Conservation (phyloP, 2,888 invertebrate species). For the Esperia sulphurella region DNA sequence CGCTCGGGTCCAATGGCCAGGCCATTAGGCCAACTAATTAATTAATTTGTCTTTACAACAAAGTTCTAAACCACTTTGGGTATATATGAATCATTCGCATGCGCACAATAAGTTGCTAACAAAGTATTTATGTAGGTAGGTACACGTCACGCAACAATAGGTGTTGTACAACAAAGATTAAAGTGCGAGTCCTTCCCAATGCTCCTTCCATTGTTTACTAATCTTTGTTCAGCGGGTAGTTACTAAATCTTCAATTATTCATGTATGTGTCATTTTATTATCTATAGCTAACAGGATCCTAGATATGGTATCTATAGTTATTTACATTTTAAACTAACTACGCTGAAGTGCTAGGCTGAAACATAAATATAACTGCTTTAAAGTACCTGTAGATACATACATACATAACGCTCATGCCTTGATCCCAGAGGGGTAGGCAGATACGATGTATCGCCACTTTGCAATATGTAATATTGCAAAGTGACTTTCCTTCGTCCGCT, state of each 20-base stretch:
- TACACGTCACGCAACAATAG: constrained; percentile 21
- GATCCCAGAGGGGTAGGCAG: too few species aligned
- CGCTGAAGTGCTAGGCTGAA: background rate
- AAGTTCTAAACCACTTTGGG: constrained; percentile 16
- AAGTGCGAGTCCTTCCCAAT: constrained; percentile 23
- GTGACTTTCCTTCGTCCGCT: too few species aligned
- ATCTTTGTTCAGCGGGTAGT: constrained; percentile 23
- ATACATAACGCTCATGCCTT: too few species aligned
- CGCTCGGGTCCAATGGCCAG: too few species aligned
- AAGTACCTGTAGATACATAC: too few species aligned
- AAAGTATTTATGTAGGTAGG: constrained; percentile 29
- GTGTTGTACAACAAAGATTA: constrained; percentile 33
- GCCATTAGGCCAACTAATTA: too few species aligned
- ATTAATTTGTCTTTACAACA: background rate
- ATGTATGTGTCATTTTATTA: background rate
- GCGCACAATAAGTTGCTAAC: constrained; percentile 15
- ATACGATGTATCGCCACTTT: too few species aligned
- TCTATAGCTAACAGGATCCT: constrained; percentile 27
- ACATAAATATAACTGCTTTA: background rate
- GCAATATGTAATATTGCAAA: too few species aligned
- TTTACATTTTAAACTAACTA: background rate
- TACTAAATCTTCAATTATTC: constrained; percentile 20
- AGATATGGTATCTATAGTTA: background rate
- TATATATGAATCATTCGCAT: constrained; percentile 21
- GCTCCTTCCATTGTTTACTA: constrained; percentile 27